Evolutionary conservation across 2,888 invertebrate species (phyloP).

Genomic region (Machimus atricapillus): DNA sequence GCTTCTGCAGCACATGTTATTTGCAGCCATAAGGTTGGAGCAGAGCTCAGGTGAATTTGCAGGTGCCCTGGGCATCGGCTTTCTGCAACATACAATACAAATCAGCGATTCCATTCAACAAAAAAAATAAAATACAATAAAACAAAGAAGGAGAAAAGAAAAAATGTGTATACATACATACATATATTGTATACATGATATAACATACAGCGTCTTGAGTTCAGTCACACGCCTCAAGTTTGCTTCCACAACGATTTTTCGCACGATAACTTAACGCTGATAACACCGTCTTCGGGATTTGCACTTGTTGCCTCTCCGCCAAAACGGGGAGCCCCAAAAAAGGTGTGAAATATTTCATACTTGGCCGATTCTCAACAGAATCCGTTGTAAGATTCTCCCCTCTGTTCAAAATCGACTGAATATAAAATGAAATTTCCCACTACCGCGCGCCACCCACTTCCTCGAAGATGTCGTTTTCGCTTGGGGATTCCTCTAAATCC

Average conservation of each 20-base stretch:
- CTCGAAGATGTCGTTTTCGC: not conserved
- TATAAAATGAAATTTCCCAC: not conserved
- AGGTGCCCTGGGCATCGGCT: not conserved
- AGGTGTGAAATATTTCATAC: not conserved
- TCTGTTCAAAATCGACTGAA: not conserved
- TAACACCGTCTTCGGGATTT: not conserved
- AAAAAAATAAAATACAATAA: not conserved
- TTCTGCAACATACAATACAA: not conserved
- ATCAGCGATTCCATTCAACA: not conserved
- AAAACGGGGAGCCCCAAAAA: not conserved
- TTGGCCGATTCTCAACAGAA: not conserved
- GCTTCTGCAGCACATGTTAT: not conserved
- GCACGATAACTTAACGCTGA: not conserved
- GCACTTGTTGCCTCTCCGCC: not conserved
- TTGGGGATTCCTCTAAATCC: not conserved
- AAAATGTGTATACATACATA: too few relatives aligned
- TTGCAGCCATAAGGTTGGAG: not conserved
- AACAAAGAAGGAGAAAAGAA: not conserved
- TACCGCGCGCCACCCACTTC: not conserved
- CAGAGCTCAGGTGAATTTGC: not conserved
- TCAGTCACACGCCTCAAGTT: not conserved
- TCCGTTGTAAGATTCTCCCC: not conserved
- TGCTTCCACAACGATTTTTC: not conserved
- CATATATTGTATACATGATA: too few relatives aligned
- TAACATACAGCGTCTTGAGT: not conserved